Percentiles rank a stretch among this genome's conserved stretches.
Conservation (phyloP, 2,797 vertebrate genomes). For the Hippoglossus hippoglossus region DNA sequence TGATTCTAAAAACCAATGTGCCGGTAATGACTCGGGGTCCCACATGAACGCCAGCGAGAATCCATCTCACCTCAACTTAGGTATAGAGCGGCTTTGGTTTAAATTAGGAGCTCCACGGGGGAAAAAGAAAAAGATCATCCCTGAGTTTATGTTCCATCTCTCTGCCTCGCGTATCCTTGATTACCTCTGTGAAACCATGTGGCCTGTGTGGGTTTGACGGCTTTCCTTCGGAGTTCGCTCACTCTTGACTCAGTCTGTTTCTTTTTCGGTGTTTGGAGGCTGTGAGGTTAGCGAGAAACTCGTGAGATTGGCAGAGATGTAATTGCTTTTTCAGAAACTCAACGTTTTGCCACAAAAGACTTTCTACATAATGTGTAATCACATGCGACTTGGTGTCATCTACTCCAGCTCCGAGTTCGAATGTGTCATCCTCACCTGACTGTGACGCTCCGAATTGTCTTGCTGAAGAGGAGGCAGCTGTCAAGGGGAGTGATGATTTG, state of each 20-base stretch:
- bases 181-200: slow-evolving; percentile 51
- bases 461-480: slow-evolving; percentile 9
- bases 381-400: neutral
- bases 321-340: slow-evolving; percentile 25
- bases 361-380: slow-evolving; percentile 24
- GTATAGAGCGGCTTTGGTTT: slow-evolving; percentile 33
- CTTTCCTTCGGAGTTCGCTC: slow-evolving; percentile 49
- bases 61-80: slow-evolving; percentile 63
- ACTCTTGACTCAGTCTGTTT: slow-evolving; percentile 47
- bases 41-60: slow-evolving; percentile 49
- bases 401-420: neutral
- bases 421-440: neutral
- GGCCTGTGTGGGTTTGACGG: slow-evolving; percentile 18
- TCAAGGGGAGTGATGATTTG: slow-evolving; percentile 4
- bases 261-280: slow-evolving; percentile 25
- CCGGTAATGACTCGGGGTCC: slow-evolving; percentile 71
- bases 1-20: slow-evolving; percentile 61
- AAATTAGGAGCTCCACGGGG: slow-evolving; percentile 51
- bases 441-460: slow-evolving; percentile 2
- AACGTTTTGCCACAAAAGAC: slow-evolving; percentile 1
- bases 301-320: slow-evolving; percentile 14
- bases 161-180: slow-evolving; percentile 47
- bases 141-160: slow-evolving; percentile 45
- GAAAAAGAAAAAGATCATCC: slow-evolving; percentile 57
- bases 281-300: slow-evolving; percentile 20